Conservation (phyloP, 2,888 invertebrate species). For the Periphyllus acericola region DNA sequence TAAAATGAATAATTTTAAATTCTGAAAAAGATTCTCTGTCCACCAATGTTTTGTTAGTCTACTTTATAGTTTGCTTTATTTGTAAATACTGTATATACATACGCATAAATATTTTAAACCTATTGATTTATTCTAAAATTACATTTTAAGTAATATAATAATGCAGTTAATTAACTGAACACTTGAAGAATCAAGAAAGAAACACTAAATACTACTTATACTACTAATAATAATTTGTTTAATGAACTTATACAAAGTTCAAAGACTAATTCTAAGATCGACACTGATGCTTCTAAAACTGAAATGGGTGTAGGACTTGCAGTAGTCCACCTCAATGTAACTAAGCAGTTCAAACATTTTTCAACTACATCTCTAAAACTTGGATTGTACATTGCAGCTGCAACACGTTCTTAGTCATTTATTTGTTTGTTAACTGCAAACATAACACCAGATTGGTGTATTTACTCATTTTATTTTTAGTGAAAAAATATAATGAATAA, state of each 20-base stretch:
- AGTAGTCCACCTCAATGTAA: neutral
- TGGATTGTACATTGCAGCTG: constrained; percentile 96
- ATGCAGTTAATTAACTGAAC: no score
- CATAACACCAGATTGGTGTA: constrained; percentile 63
- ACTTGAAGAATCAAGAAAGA: neutral
- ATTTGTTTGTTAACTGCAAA: constrained; percentile 93
- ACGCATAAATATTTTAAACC: no score
- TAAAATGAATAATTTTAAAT: no score
- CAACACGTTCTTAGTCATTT: constrained; percentile 94
- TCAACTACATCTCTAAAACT: constrained; percentile 87
- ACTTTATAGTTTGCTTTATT: no score
- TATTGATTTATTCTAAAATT: no score
- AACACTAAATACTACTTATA: no score
- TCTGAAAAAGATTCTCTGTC: no score
- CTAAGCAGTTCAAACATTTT: constrained; percentile 72
- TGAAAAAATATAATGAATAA: constrained; percentile 10
- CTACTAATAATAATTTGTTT: neutral
- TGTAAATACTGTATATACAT: no score
- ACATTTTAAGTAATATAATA: no score
- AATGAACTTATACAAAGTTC: neutral
- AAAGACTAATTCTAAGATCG: neutral
- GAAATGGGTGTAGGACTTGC: neutral
- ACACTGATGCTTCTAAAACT: neutral
- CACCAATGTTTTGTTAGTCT: no score
- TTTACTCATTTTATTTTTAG: constrained; percentile 27